Evolutionary conservation across 2,888 invertebrate genomes (phyloP).

Genomic region (Cephus rjabovi): DNA sequence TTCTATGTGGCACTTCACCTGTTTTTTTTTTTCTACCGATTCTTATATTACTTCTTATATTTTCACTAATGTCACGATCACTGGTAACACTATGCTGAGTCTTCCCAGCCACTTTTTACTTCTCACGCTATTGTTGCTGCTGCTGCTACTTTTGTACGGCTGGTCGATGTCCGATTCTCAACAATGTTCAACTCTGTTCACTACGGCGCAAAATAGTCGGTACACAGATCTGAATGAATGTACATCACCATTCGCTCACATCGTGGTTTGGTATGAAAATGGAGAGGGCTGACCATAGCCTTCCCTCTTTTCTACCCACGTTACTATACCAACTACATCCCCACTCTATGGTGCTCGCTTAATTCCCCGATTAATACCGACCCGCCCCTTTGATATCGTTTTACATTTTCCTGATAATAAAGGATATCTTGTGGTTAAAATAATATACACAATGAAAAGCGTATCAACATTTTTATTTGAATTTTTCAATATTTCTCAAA

Average conservation of each 20-base stretch:
- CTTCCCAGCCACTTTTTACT: neutral
- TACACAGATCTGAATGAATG: slow-evolving; percentile 50
- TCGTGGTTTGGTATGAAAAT: slow-evolving; percentile 38
- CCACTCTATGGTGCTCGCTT: slow-evolving; percentile 24
- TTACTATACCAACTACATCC: slow-evolving; percentile 6
- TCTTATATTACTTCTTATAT: neutral
- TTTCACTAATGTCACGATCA: neutral
- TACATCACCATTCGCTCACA: slow-evolving; percentile 49
- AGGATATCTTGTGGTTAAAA: neutral
- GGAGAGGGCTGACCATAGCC: slow-evolving; percentile 6
- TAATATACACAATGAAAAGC: neutral
- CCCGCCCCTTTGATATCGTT: slow-evolving; percentile 14
- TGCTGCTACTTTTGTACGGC: neutral
- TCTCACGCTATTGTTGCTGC: neutral
- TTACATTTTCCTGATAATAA: neutral
- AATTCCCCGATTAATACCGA: slow-evolving; percentile 30
- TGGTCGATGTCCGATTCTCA: neutral
- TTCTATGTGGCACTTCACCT: neutral
- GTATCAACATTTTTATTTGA: neutral
- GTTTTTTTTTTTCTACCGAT: neutral
- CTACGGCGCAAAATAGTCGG: slow-evolving; percentile 31
- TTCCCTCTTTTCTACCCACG: slow-evolving; percentile 7
- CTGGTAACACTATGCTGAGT: neutral
- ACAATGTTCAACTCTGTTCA: neutral
- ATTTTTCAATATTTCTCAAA: neutral